These are phyloP conservation scores for Lutraria lutraria DNA, from an alignment of 2,888 invertebrate genomes.

Conservation along the genomic window DNA sequence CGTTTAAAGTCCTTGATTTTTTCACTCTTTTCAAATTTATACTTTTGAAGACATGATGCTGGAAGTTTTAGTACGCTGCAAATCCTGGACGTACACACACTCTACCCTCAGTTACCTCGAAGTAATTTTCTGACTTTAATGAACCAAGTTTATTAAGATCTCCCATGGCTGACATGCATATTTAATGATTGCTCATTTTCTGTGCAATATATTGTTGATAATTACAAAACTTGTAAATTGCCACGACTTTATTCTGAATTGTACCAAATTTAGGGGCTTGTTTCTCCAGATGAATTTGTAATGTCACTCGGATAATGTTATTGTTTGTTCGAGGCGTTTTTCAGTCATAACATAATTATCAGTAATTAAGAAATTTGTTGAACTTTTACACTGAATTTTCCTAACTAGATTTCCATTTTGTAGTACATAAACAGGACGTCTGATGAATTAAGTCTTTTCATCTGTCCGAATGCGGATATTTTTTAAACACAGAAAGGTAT, in stretches of 20 bases:
- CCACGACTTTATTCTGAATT: slow-evolving; percentile 14
- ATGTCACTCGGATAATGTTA: slow-evolving; percentile 2
- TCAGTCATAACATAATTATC: neutral
- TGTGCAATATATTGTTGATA: slow-evolving; percentile 22
- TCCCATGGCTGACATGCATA: slow-evolving; percentile 19
- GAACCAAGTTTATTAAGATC: slow-evolving; percentile 20
- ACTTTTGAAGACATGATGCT: neutral
- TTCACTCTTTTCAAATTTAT: slow-evolving; percentile 86
- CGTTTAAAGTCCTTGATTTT: slow-evolving; percentile 88
- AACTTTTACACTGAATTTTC: neutral
- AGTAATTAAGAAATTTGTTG: slow-evolving; percentile 13
- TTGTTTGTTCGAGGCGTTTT: neutral
- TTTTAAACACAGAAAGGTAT: no score
- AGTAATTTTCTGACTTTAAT: slow-evolving; percentile 23
- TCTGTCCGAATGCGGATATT: no score
- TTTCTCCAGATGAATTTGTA: slow-evolving; percentile 20
- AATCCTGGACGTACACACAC: neutral
- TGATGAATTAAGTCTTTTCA: no score
- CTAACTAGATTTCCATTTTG: no score
- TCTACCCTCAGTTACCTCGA: slow-evolving; percentile 18
- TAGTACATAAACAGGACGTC: no score
- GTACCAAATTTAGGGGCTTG: slow-evolving; percentile 25
- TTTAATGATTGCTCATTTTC: slow-evolving; percentile 21
- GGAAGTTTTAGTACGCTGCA: neutral
- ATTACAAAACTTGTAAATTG: slow-evolving; percentile 21